Evolutionary conservation across 2,797 vertebrate genomes (phyloP), one percentile per base, ranked within the genome.

Genomic region (Anabacerthia variegaticeps): DNA sequence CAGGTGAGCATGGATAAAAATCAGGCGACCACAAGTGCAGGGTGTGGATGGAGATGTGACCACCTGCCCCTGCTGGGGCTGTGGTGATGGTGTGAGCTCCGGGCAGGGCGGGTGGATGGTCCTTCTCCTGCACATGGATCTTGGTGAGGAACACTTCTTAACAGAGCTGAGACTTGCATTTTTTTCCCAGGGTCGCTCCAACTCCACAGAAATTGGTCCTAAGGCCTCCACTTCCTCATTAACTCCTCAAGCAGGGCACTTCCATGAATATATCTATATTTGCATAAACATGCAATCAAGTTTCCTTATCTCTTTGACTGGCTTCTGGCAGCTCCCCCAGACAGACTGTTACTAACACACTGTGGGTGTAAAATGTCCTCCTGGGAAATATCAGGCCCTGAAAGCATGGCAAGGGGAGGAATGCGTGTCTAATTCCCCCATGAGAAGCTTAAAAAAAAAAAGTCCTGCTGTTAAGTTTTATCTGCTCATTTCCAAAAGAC

Each of bases 251-350:
- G 82, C 74, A 65, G 68, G 94, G 93, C 56, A 82, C 95, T 84
- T 87, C 92, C 94, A 90, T 34, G 83, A 48, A 82, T 82, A 93
- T 54, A 82, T 75, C 93, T 95, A 22, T 95, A 97, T 95, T 96
- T 96, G 95, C 96, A 96, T 95, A 96, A 96, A 96, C 96, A 96
- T 93, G 95, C 93, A 94, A 95, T 95, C 96, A 97, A 74, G 85
- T 88, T 95, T 95, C 96, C 91, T 90, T 89, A 95, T 97, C 88
- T 95, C 95, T 96, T 97, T 96, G 96, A 92, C 94, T 96, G 96
- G 95, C 95, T 97, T 91, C 96, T 95, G 95, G 95, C 96, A 97
- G 93, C 94, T 96, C 94, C 96, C 94, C 96, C 94, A 97, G 96
- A 96, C 96, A 96, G 96, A 94, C 95, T 95, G 95, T 96, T 95